Percentiles rank a stretch among this genome's conserved stretches.
phyloP scores from a whole-genome alignment of 2,113 vertebrate genomes.

The Triplophysa dalaica region DNA sequence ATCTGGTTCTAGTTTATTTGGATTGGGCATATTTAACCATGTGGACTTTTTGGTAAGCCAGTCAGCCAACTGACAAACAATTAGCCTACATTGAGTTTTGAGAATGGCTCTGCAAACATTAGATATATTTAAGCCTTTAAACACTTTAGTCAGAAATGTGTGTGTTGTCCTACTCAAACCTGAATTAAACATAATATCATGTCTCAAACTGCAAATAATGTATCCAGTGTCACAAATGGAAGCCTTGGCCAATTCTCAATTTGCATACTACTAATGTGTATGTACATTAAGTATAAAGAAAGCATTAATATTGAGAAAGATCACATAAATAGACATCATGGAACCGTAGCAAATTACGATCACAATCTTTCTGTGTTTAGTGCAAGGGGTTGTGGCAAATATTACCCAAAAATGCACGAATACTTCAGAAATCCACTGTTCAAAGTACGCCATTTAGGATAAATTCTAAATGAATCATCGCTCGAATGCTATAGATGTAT shows the following conservation, averaged over 20 bases:
- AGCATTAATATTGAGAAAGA: no score
- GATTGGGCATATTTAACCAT: neutral
- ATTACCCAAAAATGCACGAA: neutral
- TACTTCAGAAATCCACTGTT: constrained; percentile 2
- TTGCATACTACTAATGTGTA: neutral
- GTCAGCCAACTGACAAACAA: constrained; percentile 37
- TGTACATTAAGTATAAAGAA: no score
- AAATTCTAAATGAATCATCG: no score
- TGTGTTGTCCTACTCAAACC: constrained; percentile 9
- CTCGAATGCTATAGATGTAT: neutral
- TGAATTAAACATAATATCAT: neutral
- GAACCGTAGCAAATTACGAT: neutral
- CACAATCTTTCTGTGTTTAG: neutral
- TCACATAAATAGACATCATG: neutral
- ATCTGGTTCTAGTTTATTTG: neutral
- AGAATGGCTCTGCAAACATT: neutral
- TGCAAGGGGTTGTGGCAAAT: neutral
- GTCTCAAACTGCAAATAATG: constrained; percentile 17
- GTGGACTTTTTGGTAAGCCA: constrained; percentile 35
- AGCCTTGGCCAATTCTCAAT: constrained; percentile 15
- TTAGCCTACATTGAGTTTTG: neutral
- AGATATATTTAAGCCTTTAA: neutral
- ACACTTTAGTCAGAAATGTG: neutral
- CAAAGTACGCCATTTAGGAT: neutral
- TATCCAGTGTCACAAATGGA: neutral